These are phyloP conservation scores for Pseudomugil gertrudae DNA, from an alignment of 2,797 vertebrate genomes.

Conservation along the genomic window DNA sequence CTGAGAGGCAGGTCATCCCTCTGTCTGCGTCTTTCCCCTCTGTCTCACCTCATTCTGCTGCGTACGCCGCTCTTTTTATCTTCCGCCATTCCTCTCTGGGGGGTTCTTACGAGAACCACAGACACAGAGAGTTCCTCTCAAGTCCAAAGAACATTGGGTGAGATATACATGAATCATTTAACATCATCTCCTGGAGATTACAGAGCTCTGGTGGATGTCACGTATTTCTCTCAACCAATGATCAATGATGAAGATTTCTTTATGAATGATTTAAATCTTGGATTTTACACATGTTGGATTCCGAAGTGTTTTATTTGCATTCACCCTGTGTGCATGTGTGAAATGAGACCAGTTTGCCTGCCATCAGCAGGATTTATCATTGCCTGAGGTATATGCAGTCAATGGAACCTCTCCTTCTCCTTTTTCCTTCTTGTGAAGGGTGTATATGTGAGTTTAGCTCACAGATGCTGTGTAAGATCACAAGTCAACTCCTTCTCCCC, in stretches of 20 bases:
- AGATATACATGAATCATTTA: slow-evolving; percentile 36
- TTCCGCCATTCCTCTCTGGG: slow-evolving; percentile 28
- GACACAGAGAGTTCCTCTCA: slow-evolving; percentile 25
- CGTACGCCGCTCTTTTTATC: slow-evolving; percentile 24
- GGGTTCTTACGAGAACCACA: slow-evolving; percentile 20
- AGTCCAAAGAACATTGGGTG: slow-evolving; percentile 21
- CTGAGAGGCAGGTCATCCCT: slow-evolving; percentile 57
- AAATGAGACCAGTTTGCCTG: neutral
- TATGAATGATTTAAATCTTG: too few species aligned
- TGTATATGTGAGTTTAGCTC: slow-evolving; percentile 39
- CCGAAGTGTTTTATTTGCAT: neutral
- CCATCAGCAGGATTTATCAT: slow-evolving; percentile 23
- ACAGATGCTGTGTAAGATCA: slow-evolving; percentile 62
- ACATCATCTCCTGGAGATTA: slow-evolving; percentile 5
- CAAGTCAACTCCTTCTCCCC: slow-evolving; percentile 52
- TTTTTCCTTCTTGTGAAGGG: slow-evolving; percentile 28
- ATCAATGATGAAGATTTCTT: neutral
- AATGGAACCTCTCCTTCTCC: slow-evolving; percentile 33
- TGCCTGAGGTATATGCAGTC: slow-evolving; percentile 28
- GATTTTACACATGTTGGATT: too few species aligned
- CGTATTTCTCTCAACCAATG: neutral
- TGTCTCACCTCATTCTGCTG: slow-evolving; percentile 33
- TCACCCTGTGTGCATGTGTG: neutral
- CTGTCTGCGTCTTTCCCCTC: neutral
- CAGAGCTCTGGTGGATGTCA: neutral